Evolutionary conservation across 1,140 invertebrate species (phyloP).

Genomic region (Drosophila melanica): DNA sequence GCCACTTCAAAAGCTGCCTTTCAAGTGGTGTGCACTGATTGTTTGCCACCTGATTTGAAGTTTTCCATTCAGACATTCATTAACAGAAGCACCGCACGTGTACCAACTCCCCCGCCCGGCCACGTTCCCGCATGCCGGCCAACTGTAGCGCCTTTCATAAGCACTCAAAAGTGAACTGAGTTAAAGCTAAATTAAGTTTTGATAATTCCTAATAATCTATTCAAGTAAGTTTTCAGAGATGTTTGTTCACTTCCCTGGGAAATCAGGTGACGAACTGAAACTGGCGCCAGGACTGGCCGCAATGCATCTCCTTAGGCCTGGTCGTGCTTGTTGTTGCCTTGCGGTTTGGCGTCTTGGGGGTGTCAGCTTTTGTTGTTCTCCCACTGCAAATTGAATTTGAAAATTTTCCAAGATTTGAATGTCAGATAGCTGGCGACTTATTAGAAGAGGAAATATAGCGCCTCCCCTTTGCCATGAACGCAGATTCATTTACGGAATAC

Average conservation of each 20-base stretch:
- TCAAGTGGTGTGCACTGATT: conserved; percentile 59
- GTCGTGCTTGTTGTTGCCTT: conserved; percentile 11
- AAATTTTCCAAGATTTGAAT: conserved; percentile 77
- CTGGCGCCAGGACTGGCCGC: conserved; percentile 5
- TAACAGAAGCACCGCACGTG: conserved; percentile 43
- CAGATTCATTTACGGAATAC: conserved; percentile 40
- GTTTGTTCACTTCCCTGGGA: conserved; percentile 69
- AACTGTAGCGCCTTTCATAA: conserved; percentile 29
- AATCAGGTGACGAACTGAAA: conserved; percentile 34
- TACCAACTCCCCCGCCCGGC: conserved; percentile 14
- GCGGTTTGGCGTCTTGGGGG: conserved; percentile 23
- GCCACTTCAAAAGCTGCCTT: conserved; percentile 76
- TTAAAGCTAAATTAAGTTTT: conserved; percentile 82
- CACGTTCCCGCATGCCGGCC: conserved; percentile 30
- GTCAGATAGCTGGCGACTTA: conserved; percentile 68
- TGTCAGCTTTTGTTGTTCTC: conserved; percentile 59
- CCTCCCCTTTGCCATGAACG: conserved; percentile 5
- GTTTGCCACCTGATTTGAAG: conserved; percentile 66
- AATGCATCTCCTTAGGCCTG: conserved; percentile 1
- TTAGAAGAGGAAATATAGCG: conserved; percentile 54
- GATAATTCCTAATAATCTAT: conserved; percentile 83
- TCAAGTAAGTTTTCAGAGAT: conserved; percentile 76
- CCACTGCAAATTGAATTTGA: conserved; percentile 71
- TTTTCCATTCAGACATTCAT: conserved; percentile 53
- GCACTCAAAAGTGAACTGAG: conserved; percentile 32